Evolutionary conservation across 2,888 invertebrate genomes (phyloP).

Genomic region (Koerneria pararmatus): DNA sequence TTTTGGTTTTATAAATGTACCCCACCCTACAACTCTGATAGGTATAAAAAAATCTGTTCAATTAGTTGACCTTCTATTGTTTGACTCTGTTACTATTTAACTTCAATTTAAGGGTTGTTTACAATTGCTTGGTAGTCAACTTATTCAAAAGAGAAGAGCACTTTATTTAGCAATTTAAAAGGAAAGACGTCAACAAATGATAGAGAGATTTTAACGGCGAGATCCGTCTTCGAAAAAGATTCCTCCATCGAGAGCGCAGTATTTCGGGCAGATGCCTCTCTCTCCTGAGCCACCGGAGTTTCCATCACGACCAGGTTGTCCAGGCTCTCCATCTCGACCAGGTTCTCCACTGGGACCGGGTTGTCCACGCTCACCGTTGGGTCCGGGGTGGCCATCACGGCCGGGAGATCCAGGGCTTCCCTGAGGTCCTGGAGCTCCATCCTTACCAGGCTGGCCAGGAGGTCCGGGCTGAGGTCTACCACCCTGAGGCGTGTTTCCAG

Average conservation of each 20-base stretch:
- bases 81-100: too few species aligned
- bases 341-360: conserved; percentile 3
- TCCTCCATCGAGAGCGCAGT: conserved; percentile 24
- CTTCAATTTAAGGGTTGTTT: too few species aligned
- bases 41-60: too few species aligned
- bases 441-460: conserved; percentile 22
- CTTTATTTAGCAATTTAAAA: too few species aligned
- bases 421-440: conserved; percentile 18
- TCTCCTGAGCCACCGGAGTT: conserved; percentile 11
- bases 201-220: conserved; percentile 25
- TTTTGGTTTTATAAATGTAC: too few species aligned
- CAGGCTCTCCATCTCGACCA: conserved; percentile 20
- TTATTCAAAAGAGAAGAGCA: too few species aligned
- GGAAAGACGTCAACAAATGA: too few species aligned
- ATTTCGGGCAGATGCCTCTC: conserved; percentile 25
- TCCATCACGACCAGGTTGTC: conserved; percentile 17
- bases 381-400: conserved; percentile 16
- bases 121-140: too few species aligned
- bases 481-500: conserved; percentile 21
- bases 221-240: conserved; percentile 24
- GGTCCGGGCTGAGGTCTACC: conserved; percentile 21
- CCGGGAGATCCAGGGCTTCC: conserved; percentile 22
- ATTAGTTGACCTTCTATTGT: too few species aligned
- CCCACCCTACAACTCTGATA: too few species aligned
- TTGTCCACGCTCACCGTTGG: conserved; percentile 18